These are phyloP conservation scores for Phortica variegata DNA, from an alignment of 1,140 invertebrate genomes.

Conservation along the genomic window DNA sequence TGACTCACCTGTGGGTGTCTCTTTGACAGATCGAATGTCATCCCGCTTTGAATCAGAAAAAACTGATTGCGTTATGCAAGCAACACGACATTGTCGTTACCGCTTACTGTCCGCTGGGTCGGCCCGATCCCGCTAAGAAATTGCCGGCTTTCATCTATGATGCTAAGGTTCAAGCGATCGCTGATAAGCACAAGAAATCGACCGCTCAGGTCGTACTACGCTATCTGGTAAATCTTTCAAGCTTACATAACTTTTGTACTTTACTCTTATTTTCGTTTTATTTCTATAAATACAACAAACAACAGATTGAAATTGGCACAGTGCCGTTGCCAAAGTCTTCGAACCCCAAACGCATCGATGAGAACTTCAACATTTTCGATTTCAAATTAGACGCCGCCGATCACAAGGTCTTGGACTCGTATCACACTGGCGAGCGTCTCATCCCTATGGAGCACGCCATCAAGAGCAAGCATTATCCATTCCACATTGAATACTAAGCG, in stretches of 20 bases:
- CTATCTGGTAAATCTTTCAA: constrained; percentile 61
- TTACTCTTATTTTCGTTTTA: too few species aligned
- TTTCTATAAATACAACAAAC: neutral
- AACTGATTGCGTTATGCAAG: constrained; percentile 69
- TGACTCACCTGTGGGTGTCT: neutral
- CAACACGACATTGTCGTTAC: constrained; percentile 68
- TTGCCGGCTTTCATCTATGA: constrained; percentile 69
- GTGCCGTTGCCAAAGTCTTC: constrained; percentile 83
- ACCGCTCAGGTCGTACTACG: constrained; percentile 70
- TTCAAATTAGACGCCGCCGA: constrained; percentile 69
- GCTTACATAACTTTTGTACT: too few species aligned
- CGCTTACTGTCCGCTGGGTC: constrained; percentile 78
- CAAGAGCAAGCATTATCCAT: constrained; percentile 66
- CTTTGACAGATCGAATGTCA: constrained; percentile 66
- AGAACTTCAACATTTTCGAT: constrained; percentile 79
- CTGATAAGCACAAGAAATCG: constrained; percentile 69
- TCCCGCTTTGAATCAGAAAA: constrained; percentile 72
- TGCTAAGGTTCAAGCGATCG: constrained; percentile 64
- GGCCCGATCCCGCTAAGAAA: constrained; percentile 69
- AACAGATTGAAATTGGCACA: constrained; percentile 74
- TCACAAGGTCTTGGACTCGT: constrained; percentile 61
- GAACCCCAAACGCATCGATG: constrained; percentile 69
- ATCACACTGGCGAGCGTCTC: constrained; percentile 59
- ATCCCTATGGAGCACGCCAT: constrained; percentile 52
- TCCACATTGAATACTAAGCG: constrained; percentile 59